Evolutionary conservation across 2,888 invertebrate genomes (phyloP).

Genomic region (Neocrepidodera transversa): DNA sequence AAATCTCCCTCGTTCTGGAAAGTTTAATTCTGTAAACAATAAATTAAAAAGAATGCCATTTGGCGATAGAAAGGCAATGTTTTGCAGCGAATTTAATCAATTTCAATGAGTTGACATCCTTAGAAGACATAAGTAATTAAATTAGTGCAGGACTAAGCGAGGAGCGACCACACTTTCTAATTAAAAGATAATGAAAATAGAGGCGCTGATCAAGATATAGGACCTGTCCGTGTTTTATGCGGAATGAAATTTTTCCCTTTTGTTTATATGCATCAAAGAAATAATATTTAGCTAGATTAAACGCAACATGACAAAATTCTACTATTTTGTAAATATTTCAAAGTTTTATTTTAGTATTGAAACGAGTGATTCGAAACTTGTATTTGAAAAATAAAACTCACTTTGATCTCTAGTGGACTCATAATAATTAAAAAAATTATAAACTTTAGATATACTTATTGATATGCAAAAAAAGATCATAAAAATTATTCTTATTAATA

Average conservation of each 20-base stretch:
- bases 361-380: too few relatives aligned
- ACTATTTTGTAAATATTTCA: too few relatives aligned
- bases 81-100: slow-evolving; percentile 20
- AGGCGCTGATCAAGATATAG: slow-evolving; percentile 10
- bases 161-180: slow-evolving; percentile 20
- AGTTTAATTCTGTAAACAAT: slow-evolving; percentile 11
- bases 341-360: too few relatives aligned
- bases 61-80: not conserved
- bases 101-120: slow-evolving; percentile 24
- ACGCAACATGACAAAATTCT: too few relatives aligned
- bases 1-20: not conserved
- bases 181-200: slow-evolving; percentile 22
- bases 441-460: too few relatives aligned
- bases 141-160: slow-evolving; percentile 14
- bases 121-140: slow-evolving; percentile 18
- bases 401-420: too few relatives aligned
- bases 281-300: not conserved
- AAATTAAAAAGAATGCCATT: slow-evolving; percentile 15
- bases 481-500: too few relatives aligned
- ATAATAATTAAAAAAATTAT: too few relatives aligned
- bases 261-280: not conserved
- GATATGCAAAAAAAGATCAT: too few relatives aligned
- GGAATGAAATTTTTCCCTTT: not conserved
- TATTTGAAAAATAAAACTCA: too few relatives aligned
- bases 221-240: not conserved